Percentiles rank a stretch among this genome's conserved stretches.
These are phyloP conservation scores for Prenolepis imparis DNA, from an alignment of 2,888 invertebrate genomes.

Conservation along the genomic window DNA sequence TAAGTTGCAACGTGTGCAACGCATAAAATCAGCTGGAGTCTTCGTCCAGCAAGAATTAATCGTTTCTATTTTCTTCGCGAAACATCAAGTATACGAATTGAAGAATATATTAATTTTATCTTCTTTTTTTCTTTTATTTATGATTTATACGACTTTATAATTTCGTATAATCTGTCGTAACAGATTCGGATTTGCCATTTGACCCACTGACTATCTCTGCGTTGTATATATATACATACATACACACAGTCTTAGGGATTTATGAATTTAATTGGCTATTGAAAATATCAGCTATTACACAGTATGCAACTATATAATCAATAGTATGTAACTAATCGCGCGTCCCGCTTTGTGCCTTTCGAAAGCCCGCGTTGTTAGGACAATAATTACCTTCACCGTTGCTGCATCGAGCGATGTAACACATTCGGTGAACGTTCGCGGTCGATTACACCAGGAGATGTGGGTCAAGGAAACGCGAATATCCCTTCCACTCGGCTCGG, in stretches of 20 bases:
- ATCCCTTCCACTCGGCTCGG: conserved; percentile 24
- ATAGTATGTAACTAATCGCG: not conserved
- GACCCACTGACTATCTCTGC: not conserved
- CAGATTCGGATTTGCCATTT: conserved; percentile 11
- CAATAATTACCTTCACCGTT: conserved; percentile 19
- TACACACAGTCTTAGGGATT: not conserved
- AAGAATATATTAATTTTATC: conserved; percentile 13
- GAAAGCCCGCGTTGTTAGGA: not conserved
- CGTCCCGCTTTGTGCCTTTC: conserved; percentile 24
- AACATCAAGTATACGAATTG: not conserved
- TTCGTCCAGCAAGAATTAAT: not conserved
- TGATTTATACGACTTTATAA: not conserved
- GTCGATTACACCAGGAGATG: conserved; percentile 35
- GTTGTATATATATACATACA: not conserved
- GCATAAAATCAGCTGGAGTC: not conserved
- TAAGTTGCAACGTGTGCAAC: not conserved
- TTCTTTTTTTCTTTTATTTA: conserved; percentile 17
- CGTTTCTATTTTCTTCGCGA: not conserved
- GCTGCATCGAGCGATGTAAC: conserved; percentile 2
- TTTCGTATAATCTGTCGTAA: not conserved
- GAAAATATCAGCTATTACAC: not conserved
- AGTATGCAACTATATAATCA: too few species aligned
- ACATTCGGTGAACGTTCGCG: conserved; percentile 6
- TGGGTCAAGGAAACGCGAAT: conserved; percentile 64
- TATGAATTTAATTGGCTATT: conserved; percentile 6